Base-by-base conservation (phyloP, 1,140 invertebrate genomes). In the Chironomus tepperi region DNA sequence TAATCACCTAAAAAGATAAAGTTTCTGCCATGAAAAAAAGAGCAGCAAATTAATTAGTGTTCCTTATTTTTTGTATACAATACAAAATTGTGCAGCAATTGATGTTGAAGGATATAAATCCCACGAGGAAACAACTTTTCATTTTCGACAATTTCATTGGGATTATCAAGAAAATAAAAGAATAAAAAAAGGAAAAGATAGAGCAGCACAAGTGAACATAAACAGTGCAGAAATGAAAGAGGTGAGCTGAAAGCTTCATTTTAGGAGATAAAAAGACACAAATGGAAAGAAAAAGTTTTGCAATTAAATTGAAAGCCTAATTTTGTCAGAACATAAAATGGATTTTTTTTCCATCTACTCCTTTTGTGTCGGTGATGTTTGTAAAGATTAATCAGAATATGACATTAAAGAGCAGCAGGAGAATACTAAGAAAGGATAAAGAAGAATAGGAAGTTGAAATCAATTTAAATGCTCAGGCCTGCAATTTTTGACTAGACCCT, bases 261-360 rank as follows among this genome's bases (percentile, higher is more conserved):
- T 34, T n/a, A 15, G 5, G 47, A 57, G 47, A 12, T n/a, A 57
- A 15, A 5, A 57, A n/a, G 10, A 57, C 10, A 12, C 12, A 57
- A 15, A 0, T 12, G 47, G n/a, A 57, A n/a, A 57, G 12, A 9
- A 57, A 57, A 57, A 57, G 12, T 57, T 57, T 57, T 57, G 12
- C 47, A 57, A 57, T 57, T 57, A 57, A 57, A 57, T 47, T 57
- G 47, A 57, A 57, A 57, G 47, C 47, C 47, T 57, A 57, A 57
- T 57, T 57, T 15, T 57, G 47, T n/a, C 10, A 15, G 12, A 15
- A 57, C 24, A 34, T 34, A 34, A 34, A 34, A 34, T 34, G 24
- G 24, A 34, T 34, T 34, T 34, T 34, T 34, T 34, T 34, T 34
- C 5, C 24, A 2, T 34, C 5, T 5, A 34, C 1, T 34, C 24